These are phyloP conservation scores for Drosophila littoralis DNA, from an alignment of 1,140 invertebrate genomes.

Conservation along the genomic window DNA sequence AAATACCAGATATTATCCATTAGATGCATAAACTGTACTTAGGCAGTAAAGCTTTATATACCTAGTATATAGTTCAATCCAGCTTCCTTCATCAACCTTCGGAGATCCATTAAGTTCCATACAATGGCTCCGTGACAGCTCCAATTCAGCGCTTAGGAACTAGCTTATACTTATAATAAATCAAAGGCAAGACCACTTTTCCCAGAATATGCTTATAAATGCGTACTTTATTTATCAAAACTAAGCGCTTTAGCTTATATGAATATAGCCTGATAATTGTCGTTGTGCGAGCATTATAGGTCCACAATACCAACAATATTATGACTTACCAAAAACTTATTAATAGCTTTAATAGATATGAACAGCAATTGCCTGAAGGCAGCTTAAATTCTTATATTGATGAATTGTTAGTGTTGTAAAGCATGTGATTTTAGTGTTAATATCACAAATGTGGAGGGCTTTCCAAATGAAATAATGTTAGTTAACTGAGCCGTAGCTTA, in stretches of 20 bases:
- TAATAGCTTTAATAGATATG: conserved; percentile 25
- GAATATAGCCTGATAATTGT: conserved; percentile 50
- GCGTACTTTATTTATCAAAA: conserved; percentile 63
- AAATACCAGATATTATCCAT: background rate
- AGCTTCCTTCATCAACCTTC: background rate
- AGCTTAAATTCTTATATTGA: conserved; percentile 48
- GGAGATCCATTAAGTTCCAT: background rate
- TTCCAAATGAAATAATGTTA: conserved; percentile 39
- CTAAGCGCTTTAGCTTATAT: conserved; percentile 55
- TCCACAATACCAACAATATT: conserved; percentile 25
- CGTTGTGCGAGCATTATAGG: conserved; percentile 45
- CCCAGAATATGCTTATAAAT: conserved; percentile 44
- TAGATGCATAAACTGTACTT: background rate
- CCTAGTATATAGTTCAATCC: background rate
- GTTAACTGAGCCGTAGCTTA: conserved; percentile 11
- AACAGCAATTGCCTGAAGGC: conserved; percentile 34
- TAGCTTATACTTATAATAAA: conserved; percentile 40
- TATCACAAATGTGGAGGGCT: conserved; percentile 65
- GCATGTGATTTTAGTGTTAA: conserved; percentile 71
- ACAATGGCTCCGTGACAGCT: background rate
- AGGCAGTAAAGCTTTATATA: background rate
- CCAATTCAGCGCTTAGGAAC: conserved; percentile 17
- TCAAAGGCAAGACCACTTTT: conserved; percentile 52
- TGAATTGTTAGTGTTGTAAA: conserved; percentile 64
- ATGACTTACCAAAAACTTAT: conserved; percentile 45